These are phyloP conservation scores for Premnoplex brunnescens DNA, from an alignment of 2,797 vertebrate genomes.

Conservation along the genomic window DNA sequence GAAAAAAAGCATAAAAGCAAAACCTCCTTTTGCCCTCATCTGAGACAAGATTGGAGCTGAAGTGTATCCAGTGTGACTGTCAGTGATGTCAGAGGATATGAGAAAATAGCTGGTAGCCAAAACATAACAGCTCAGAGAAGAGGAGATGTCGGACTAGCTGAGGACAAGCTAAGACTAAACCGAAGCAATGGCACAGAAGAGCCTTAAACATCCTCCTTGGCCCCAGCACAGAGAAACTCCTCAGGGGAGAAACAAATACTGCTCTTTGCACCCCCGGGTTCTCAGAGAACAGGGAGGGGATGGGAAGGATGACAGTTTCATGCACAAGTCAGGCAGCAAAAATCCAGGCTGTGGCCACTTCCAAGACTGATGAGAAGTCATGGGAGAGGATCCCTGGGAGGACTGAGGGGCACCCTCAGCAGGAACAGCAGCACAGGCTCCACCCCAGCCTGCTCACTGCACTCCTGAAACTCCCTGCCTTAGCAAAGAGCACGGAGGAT, in stretches of 20 bases:
- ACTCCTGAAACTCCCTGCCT: not conserved
- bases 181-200: conserved; percentile 15
- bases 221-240: not conserved
- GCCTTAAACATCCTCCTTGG: not conserved
- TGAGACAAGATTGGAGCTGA: not conserved
- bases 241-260: not conserved
- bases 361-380: conserved; percentile 19
- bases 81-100: not conserved
- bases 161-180: not conserved
- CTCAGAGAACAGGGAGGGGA: not conserved
- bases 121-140: not conserved
- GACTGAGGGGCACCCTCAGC: not conserved
- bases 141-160: not conserved
- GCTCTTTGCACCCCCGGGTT: rapidly evolving
- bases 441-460: not conserved
- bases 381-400: not conserved
- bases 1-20: not conserved
- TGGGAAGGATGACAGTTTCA: conserved; percentile 16
- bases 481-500: not conserved
- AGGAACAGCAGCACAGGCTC: not conserved
- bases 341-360: not conserved
- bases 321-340: not conserved
- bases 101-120: conserved; percentile 39
- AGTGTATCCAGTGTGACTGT: not conserved
- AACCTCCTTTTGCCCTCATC: rapidly evolving